A percentile compares a stretch with the other conserved stretches of the same genome.
phyloP scores from a whole-genome alignment of 2,888 invertebrate genomes.

The Sympetrum striolatum region DNA sequence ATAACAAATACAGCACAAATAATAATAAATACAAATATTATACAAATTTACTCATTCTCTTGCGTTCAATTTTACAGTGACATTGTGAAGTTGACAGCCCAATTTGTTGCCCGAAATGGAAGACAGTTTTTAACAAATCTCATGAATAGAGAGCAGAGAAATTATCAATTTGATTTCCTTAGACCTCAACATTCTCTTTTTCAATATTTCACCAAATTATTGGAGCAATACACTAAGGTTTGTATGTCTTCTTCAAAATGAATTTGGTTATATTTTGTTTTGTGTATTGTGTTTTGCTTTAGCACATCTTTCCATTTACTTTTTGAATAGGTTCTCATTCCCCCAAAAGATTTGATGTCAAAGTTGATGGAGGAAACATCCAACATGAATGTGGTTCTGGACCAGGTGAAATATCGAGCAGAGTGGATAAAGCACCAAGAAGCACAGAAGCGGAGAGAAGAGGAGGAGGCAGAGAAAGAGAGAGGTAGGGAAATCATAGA shows the following conservation, averaged over 20 bases:
- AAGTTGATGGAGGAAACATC: constrained; percentile 80
- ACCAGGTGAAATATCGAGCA: constrained; percentile 92
- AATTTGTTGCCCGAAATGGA: constrained; percentile 98
- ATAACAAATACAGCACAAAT: not conserved
- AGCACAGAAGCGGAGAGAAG: constrained; percentile 88
- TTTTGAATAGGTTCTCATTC: constrained; percentile 76
- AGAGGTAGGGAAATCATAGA: constrained; percentile 64
- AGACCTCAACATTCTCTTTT: constrained; percentile 98
- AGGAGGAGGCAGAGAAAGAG: constrained; percentile 94
- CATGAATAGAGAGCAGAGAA: constrained; percentile 97
- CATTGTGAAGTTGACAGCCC: constrained; percentile 96
- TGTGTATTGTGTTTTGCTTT: not conserved
- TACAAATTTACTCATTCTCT: not conserved
- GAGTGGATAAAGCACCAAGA: constrained; percentile 98
- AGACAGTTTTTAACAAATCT: constrained; percentile 96
- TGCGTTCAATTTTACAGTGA: constrained; percentile 68
- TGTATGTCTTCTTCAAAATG: not conserved
- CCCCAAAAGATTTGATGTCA: constrained; percentile 87
- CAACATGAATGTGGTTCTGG: constrained; percentile 72
- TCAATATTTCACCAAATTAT: constrained; percentile 95
- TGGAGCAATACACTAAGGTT: constrained; percentile 98
- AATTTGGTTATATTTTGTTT: not conserved
- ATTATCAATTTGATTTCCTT: constrained; percentile 98
- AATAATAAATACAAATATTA: no score
- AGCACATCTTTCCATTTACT: not conserved